These are phyloP conservation scores for Litocranius walleri DNA, from an alignment of 2,113 vertebrate genomes.

Conservation along the genomic window DNA sequence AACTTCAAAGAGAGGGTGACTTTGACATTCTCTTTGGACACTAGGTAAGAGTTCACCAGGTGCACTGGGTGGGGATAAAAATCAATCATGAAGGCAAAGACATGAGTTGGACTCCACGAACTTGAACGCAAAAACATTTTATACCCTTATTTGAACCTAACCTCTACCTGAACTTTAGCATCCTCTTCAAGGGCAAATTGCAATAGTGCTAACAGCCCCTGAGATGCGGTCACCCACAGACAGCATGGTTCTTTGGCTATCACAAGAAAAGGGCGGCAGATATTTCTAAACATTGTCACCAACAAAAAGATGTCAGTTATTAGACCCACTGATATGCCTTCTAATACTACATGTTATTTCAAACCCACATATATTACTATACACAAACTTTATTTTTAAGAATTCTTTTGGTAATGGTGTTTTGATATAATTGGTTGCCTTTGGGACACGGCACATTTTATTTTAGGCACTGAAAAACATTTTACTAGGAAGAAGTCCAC, in stretches of 20 bases:
- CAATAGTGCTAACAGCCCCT: not conserved
- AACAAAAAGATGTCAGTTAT: not conserved
- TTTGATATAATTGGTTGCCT: not conserved
- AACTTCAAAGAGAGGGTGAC: not conserved
- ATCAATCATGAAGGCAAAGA: not conserved
- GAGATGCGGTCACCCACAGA: not conserved
- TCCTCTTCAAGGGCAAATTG: not conserved
- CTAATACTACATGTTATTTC: not conserved
- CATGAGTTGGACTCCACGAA: not conserved
- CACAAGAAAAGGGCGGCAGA: not conserved
- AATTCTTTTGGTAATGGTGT: not conserved
- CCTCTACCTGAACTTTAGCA: not conserved
- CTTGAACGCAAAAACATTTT: not conserved
- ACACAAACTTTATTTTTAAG: not conserved
- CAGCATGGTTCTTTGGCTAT: not conserved
- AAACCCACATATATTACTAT: not conserved
- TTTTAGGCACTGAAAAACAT: not conserved
- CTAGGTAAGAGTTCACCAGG: not conserved
- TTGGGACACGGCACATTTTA: not conserved
- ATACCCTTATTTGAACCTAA: not conserved
- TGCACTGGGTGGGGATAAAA: not conserved
- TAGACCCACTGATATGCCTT: not conserved
- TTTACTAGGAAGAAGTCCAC: not conserved
- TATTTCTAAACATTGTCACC: not conserved
- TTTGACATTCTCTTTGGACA: not conserved